Evolutionary conservation across 2,113 vertebrate genomes (phyloP).

Genomic region (Hucho hucho): DNA sequence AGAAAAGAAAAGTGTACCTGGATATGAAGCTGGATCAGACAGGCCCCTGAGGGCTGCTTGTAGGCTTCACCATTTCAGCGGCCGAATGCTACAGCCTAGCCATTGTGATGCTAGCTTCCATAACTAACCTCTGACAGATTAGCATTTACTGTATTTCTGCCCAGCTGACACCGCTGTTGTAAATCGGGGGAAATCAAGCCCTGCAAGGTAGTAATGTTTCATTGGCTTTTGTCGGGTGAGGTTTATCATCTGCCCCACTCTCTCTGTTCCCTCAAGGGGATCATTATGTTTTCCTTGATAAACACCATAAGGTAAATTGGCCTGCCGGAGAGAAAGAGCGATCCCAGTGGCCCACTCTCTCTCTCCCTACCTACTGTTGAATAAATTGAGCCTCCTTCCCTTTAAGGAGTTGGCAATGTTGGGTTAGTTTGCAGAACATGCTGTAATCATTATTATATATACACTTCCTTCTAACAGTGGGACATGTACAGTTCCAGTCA

Average conservation of each 20-base stretch:
- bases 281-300: neutral
- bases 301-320: slow-evolving; percentile 2
- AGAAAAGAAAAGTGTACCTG: slow-evolving; percentile 1
- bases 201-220: neutral
- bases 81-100: neutral
- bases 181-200: neutral
- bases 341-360: neutral
- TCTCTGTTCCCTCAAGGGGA: neutral
- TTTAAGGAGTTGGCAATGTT: neutral
- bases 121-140: slow-evolving; percentile 10
- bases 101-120: neutral
- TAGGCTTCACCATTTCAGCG: neutral
- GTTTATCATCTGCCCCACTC: neutral
- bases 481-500: too few species aligned
- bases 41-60: slow-evolving; percentile 13
- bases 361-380: neutral
- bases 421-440: neutral
- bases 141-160: slow-evolving; percentile 1
- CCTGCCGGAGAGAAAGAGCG: neutral
- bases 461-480: too few species aligned
- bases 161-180: neutral
- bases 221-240: neutral
- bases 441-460: neutral
- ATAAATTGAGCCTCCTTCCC: neutral
- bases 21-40: neutral